Base-by-base conservation (phyloP, 2,888 invertebrate genomes). In the Mechanitis mazaeus region DNA sequence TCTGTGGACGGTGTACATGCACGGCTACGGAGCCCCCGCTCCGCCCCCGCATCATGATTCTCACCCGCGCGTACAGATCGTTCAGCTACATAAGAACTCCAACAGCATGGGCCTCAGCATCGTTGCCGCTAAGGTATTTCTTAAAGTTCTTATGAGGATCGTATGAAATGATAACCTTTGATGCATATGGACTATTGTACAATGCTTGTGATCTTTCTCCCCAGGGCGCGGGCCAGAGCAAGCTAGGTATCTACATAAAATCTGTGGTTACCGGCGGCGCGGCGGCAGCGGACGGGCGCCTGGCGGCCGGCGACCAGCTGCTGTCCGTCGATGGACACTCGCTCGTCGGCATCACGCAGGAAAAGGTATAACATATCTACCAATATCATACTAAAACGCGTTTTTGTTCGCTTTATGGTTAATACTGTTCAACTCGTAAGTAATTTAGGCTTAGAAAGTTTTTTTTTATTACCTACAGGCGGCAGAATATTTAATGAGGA, bases 101-200 rank as follows among this genome's bases (percentile, higher is more conserved):
- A 97, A 96, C 77, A 98, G 99, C 68, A 98, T 99, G 95, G 99
- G 99, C 11, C 92, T 99, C 73, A 98, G 98, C 78, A 99, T 99
- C 75, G 98, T 99, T 3, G 99, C 99, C 9, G 99, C 99, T 35
- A 98, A 98, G 93, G 96, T 95, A 77, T 76, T 82, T 33, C 38
- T 33, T 47, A 3, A 33, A 42, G 11, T 9, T 42, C 42, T 42
- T 1, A 42, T 42, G 9, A 42, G 9, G 42, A 9, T 7, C 42
- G 42, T 42, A 42, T 42, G 42, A 2, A 42, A 42, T 42, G 11
- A 42, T 42, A 42, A 5, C 11, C 9, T 42, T 42, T 9, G 7
- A 46, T 50, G 50, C 50, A 20, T 31, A 31, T n/a, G 20, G 20
- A 20, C 20, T 20, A 20, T 20, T 20, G 20, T 20, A 20, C 20